These are phyloP conservation scores for Irena cyanogastra DNA, from an alignment of 2,113 vertebrate genomes.

Conservation along the genomic window DNA sequence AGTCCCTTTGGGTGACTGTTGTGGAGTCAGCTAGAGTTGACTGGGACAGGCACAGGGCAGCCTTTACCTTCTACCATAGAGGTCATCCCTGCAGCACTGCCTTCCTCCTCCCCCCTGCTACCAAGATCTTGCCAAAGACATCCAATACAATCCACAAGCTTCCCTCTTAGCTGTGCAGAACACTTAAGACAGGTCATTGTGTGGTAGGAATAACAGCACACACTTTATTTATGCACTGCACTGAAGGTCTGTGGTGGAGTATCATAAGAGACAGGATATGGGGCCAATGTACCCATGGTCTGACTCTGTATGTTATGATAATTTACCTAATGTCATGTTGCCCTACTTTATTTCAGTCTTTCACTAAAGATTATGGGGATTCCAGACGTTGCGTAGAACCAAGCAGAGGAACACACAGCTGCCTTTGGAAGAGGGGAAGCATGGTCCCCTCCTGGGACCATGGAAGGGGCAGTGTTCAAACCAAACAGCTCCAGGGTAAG, in stretches of 20 bases:
- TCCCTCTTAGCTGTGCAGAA: background rate
- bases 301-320: background rate
- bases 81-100: background rate
- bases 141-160: background rate
- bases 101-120: background rate
- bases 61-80: background rate
- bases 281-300: background rate
- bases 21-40: background rate
- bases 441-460: background rate
- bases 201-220: background rate
- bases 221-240: background rate
- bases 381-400: background rate
- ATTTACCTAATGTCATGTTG: background rate
- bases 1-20: background rate
- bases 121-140: background rate
- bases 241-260: background rate
- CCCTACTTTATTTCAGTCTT: background rate
- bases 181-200: background rate
- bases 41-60: background rate
- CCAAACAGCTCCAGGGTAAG: background rate
- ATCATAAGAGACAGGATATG: background rate
- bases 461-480: background rate
- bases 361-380: background rate
- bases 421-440: constrained; percentile 3
- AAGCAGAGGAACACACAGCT: background rate